Base-by-base conservation (phyloP, 2,113 vertebrate species). In the Archocentrus centrarchus region DNA sequence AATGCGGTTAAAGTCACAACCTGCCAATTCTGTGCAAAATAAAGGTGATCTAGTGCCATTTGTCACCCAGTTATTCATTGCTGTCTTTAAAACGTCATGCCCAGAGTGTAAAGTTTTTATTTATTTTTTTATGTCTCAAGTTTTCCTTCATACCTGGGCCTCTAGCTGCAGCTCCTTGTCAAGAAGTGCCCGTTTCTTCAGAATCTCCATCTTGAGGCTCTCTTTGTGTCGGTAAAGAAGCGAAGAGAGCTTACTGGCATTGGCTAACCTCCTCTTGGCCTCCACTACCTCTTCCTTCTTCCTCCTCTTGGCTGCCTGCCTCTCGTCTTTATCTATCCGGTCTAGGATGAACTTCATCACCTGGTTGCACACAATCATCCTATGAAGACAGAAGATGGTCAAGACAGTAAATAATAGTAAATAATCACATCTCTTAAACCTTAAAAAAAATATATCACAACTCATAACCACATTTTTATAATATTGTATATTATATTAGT, bases 361-460 rank as follows among this genome's bases (percentile, higher is more conserved):
- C 95, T 99, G 98, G 96, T 99, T 99, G 95, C 98, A 99, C 35
- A 98, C 98, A 79, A 99, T 99, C 98, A 99, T 99, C 94, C 98
- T 99, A 93, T 30, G 83, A 10, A 59, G 1, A 89, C 20, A 77
- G 10, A 24, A 37, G 41, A 11, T 6, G 20, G 10, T 4, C 14
- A 24, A 64, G 14, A 15, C 13, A n/a, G 13, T 37, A 58, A 61
- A 11, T 3, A 68, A 47, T 9, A 50, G 64, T 39, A 39, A 77
- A 53, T 47, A 6, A 75, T 35, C 9, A 77, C 11, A 37, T 14
- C 1, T n/a, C 41, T 9, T 13, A 44, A 24, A 63, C 32, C 35
- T 44, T 2, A 27, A 2, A 41, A 57, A 77, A 41, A 2, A 35
- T 47, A 77, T 4, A 73, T n/a, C 17, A 32, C 66, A 73, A 73